Evolutionary conservation across 2,888 invertebrate genomes (phyloP), one percentile per base, ranked within the genome.

Genomic region (Lasioglossum calceatum): DNA sequence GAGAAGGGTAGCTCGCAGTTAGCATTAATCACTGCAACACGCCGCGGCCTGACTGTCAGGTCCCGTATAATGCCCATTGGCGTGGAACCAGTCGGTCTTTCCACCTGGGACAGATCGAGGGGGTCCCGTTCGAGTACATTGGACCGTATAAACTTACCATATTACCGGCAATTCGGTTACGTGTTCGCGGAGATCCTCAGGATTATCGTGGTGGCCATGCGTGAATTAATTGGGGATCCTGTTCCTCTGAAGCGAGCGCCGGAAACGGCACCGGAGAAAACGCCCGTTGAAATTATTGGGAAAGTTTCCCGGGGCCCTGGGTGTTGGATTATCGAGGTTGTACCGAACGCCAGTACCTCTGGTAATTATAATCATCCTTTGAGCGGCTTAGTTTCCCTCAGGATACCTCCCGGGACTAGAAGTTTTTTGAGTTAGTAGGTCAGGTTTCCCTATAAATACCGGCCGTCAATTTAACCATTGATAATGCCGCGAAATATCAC

Each of bases 21-120:
- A 94, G 94, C 94, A 95, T 95, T 94, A 95, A 95, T 95, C 95
- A 94, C 94, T 91, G 93, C 93, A 94, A 94, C 94, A 94, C 94
- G 93, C 92, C 93, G 93, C 92, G 92, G 92, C 92, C 92, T 90
- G 91, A 92, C 93, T 92, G 93, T 91, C 92, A 91, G 91, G 93
- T 92, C 92, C 93, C 92, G 92, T 92, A 92, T 94, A 93, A 94
- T 93, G 92, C 93, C 93, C 94, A 93, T 90, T 90, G 90, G 90
- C 90, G 92, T 81, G 86, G 89, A 91, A 92, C 89, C 82, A 79
- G 83, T 84, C 89, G 87, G 82, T 86, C 90, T 89, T 89, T 91
- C 89, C 92, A 91, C 91, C 92, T 91, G 91, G 90, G 89, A 88
- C 90, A 79, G 91, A 83, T 83, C 87, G 82, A 54, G 77, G 73